A percentile compares a stretch with the other conserved stretches of the same genome.
phyloP scores from a whole-genome alignment of 1,140 invertebrate genomes.

The Megalonaias nervosa region DNA sequence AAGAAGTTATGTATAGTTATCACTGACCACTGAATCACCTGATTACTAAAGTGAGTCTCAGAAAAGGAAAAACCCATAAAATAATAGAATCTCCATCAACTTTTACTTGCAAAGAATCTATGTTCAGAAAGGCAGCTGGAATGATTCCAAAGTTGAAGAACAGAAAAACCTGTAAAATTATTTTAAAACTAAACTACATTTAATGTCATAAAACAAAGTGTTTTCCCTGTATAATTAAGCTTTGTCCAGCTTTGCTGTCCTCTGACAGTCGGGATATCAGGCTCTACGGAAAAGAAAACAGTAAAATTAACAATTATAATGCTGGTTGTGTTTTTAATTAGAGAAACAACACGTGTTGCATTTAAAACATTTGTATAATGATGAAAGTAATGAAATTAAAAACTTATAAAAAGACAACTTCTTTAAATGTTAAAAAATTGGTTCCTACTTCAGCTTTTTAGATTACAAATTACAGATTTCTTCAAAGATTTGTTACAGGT shows the following conservation, averaged over 20 bases:
- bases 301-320: background rate
- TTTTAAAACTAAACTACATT: too few species aligned
- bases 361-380: background rate
- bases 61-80: too few species aligned
- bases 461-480: background rate
- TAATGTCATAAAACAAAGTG: background rate
- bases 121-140: too few species aligned
- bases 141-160: too few species aligned
- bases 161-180: too few species aligned
- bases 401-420: background rate
- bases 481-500: too few species aligned
- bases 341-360: background rate
- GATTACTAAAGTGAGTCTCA: too few species aligned
- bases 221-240: slow-evolving; percentile 48
- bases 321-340: background rate
- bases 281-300: slow-evolving; percentile 35
- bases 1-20: too few species aligned
- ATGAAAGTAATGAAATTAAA: background rate
- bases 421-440: background rate
- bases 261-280: slow-evolving; percentile 41
- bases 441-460: background rate
- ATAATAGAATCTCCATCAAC: too few species aligned
- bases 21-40: too few species aligned
- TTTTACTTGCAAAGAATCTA: too few species aligned
- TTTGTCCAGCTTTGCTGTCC: slow-evolving; percentile 35